Percentiles rank a stretch among this genome's conserved stretches.
These are phyloP conservation scores for Porites cylindrica DNA, from an alignment of 92 coral and sea anemone genomes.

Conservation along the genomic window DNA sequence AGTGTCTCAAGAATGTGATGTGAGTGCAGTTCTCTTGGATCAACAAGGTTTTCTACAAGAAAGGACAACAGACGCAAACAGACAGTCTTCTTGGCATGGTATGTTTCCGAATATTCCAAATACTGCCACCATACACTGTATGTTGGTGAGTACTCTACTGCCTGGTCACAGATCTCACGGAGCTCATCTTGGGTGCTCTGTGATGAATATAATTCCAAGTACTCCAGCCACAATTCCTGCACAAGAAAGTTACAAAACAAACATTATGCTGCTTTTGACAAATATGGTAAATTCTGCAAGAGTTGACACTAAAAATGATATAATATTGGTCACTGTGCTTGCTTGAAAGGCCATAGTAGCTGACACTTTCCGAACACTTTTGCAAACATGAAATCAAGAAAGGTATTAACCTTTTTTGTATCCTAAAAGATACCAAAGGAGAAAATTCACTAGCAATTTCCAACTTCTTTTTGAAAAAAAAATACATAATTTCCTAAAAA, in stretches of 20 bases:
- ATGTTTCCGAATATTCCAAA: conserved; percentile 73
- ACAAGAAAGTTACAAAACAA: background rate
- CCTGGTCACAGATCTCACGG: conserved; percentile 93
- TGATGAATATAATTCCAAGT: conserved; percentile 81
- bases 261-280: background rate
- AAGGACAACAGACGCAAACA: conserved; percentile 81
- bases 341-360: too few species aligned
- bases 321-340: background rate
- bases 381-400: too few species aligned
- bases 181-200: conserved; percentile 80
- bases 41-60: conserved; percentile 54
- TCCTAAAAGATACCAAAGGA: too few species aligned
- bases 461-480: too few species aligned
- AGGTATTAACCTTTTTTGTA: too few species aligned
- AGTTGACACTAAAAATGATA: too few species aligned
- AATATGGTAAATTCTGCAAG: too few species aligned
- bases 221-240: conserved; percentile 94
- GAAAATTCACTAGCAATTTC: too few species aligned
- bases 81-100: conserved; percentile 67
- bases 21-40: conserved; percentile 68
- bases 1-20: conserved; percentile 84
- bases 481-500: too few species aligned
- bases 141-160: conserved; percentile 87
- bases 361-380: too few species aligned
- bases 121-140: conserved; percentile 95